Conservation (phyloP, 2,797 vertebrate genomes). For the Typhlichthys subterraneus region DNA sequence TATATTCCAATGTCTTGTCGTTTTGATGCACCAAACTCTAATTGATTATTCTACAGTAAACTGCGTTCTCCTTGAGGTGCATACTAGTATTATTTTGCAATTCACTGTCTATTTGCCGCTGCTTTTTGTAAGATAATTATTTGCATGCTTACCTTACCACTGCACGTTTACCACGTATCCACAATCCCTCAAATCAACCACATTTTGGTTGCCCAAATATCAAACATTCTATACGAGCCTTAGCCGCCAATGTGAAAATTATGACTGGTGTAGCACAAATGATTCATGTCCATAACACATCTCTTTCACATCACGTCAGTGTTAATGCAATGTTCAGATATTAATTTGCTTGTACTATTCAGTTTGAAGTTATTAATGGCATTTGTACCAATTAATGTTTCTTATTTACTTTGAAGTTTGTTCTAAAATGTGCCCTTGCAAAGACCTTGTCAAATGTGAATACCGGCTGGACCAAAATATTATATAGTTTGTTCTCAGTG, state of each 20-base stretch:
- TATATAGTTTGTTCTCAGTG: slow-evolving; percentile 22
- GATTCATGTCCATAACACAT: slow-evolving; percentile 18
- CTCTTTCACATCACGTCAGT: slow-evolving; percentile 8
- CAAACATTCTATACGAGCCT: too few relatives aligned
- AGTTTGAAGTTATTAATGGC: slow-evolving; percentile 41
- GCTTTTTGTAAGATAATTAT: too few relatives aligned
- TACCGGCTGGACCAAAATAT: slow-evolving; percentile 11
- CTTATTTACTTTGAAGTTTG: background rate
- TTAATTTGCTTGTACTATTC: slow-evolving; percentile 5
- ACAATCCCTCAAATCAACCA: too few relatives aligned
- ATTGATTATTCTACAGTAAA: too few relatives aligned
- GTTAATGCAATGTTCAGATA: background rate
- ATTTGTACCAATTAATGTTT: background rate
- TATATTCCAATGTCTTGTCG: slow-evolving; percentile 27
- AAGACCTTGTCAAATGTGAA: slow-evolving; percentile 53
- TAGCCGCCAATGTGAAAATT: too few relatives aligned
- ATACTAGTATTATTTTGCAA: too few relatives aligned
- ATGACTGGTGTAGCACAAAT: background rate
- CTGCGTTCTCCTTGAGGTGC: too few relatives aligned
- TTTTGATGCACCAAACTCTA: too few relatives aligned
- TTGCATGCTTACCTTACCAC: too few relatives aligned
- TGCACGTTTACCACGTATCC: too few relatives aligned
- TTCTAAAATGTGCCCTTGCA: slow-evolving; percentile 42
- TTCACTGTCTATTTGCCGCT: too few relatives aligned
- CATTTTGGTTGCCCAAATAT: too few relatives aligned